Evolutionary conservation across 2,888 invertebrate species (phyloP).

Genomic region (Andricus curvator): DNA sequence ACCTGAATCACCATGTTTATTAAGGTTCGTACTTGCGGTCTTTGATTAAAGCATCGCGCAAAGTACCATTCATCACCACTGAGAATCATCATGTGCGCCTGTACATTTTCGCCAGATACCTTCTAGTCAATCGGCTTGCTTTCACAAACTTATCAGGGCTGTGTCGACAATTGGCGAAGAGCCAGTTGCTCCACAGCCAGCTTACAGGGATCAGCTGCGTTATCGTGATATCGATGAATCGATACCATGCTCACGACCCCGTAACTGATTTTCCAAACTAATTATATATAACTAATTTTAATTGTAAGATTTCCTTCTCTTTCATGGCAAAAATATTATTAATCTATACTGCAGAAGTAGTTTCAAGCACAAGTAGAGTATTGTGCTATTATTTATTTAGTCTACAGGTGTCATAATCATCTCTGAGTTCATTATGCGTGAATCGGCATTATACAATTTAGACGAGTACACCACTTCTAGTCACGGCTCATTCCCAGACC

Average conservation of each 20-base stretch:
- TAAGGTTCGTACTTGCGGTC: constrained; percentile 6
- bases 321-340: no score
- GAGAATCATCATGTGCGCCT: constrained; percentile 17
- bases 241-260: not conserved
- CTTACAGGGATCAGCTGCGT: not conserved
- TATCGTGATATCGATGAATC: constrained; percentile 20
- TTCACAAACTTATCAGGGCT: constrained; percentile 27
- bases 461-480: not conserved
- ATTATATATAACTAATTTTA: no score
- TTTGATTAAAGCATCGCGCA: constrained; percentile 33
- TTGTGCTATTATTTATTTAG: constrained; percentile 7
- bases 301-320: no score
- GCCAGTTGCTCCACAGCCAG: constrained; percentile 15
- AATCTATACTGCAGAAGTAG: not conserved
- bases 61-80: constrained; percentile 33
- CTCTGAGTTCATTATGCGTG: constrained; percentile 7
- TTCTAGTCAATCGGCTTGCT: constrained; percentile 34
- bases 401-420: constrained; percentile 4
- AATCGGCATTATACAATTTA: not conserved
- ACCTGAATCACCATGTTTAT: constrained; percentile 23
- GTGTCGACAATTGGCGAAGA: constrained; percentile 26
- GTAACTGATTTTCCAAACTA: not conserved
- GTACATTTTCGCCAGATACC: constrained; percentile 26
- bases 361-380: not conserved
- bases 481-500: constrained; percentile 7